Evolutionary conservation across 37 sponge, comb jelly and placozoan species (phyloP).

Genomic region (Chondrosia reniformis): DNA sequence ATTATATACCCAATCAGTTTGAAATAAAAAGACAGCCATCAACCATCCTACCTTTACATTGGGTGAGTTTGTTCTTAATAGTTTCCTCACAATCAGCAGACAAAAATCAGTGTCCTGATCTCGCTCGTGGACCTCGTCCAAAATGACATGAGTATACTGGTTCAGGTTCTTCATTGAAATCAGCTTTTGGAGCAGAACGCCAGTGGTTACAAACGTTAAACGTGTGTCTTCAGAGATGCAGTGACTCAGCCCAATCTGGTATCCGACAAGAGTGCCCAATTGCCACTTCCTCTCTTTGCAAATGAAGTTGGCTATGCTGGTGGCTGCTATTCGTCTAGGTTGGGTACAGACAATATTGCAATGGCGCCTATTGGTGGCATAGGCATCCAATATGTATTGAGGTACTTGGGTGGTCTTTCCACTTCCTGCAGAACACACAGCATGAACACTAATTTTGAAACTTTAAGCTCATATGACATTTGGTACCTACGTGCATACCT

Average conservation of each 20-base stretch:
- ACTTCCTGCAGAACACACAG: too few relatives aligned
- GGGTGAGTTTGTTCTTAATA: conserved; percentile 77
- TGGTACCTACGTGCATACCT: too few relatives aligned
- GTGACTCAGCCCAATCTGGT: conserved; percentile 86
- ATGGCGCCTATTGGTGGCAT: conserved; percentile 47
- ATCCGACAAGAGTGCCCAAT: conserved; percentile 89
- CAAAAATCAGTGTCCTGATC: conserved; percentile 91
- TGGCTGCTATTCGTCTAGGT: conserved; percentile 88
- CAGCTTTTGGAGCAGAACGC: conserved; percentile 83
- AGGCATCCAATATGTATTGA: conserved; percentile 83
- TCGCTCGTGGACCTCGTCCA: conserved; percentile 97
- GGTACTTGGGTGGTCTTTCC: conserved; percentile 96
- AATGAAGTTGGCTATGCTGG: conserved; percentile 82
- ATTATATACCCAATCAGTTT: not conserved
- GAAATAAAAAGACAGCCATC: not conserved
- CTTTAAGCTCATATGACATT: too few relatives aligned
- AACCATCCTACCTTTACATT: conserved; percentile 65
- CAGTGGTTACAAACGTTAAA: conserved; percentile 90
- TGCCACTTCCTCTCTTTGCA: conserved; percentile 62
- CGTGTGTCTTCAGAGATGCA: conserved; percentile 76
- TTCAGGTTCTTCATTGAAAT: conserved; percentile 81
- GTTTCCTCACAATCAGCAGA: conserved; percentile 78
- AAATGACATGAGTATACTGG: conserved; percentile 88
- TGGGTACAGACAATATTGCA: conserved; percentile 97
- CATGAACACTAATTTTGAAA: too few relatives aligned